A percentile compares a stretch with the other conserved stretches of the same genome.
phyloP scores from a whole-genome alignment of 2,797 vertebrate species.

The Alcedo atthis region DNA sequence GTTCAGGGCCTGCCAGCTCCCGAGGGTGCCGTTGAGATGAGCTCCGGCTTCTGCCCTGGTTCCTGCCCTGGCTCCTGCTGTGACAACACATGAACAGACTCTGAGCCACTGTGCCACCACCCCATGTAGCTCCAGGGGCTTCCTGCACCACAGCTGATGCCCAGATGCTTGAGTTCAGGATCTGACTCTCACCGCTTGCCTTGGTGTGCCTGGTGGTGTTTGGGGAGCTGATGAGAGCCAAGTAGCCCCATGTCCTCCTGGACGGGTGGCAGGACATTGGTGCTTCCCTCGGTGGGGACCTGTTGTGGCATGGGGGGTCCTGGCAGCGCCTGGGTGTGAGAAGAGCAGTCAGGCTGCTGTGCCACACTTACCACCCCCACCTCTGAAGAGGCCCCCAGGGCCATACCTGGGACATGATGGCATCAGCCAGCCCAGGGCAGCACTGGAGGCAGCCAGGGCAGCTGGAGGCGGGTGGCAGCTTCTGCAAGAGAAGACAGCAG shows the following conservation, averaged over 20 bases:
- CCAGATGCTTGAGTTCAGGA: background rate
- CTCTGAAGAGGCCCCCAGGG: fast-evolving
- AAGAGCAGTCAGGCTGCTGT: background rate
- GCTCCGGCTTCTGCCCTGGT: background rate
- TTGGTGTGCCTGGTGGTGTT: background rate
- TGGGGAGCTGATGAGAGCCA: background rate
- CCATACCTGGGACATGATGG: background rate
- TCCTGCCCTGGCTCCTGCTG: background rate
- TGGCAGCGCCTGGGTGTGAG: background rate
- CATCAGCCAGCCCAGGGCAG: background rate
- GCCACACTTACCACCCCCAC: background rate
- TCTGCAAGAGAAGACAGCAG: background rate
- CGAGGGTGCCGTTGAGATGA: background rate
- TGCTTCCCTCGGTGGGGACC: fast-evolving
- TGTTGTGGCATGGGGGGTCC: fast-evolving
- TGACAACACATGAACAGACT: background rate
- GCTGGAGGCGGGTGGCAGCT: background rate
- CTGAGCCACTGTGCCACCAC: fast-evolving
- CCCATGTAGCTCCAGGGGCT: fast-evolving
- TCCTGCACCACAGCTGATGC: background rate
- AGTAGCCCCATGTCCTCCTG: background rate
- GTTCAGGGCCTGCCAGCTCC: background rate
- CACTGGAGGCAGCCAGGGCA: background rate
- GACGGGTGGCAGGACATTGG: fast-evolving
- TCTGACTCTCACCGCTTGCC: background rate